Evolutionary conservation across 2,888 invertebrate species (phyloP), one percentile per base, ranked within the genome.

Genomic region (Julus scandinavius): DNA sequence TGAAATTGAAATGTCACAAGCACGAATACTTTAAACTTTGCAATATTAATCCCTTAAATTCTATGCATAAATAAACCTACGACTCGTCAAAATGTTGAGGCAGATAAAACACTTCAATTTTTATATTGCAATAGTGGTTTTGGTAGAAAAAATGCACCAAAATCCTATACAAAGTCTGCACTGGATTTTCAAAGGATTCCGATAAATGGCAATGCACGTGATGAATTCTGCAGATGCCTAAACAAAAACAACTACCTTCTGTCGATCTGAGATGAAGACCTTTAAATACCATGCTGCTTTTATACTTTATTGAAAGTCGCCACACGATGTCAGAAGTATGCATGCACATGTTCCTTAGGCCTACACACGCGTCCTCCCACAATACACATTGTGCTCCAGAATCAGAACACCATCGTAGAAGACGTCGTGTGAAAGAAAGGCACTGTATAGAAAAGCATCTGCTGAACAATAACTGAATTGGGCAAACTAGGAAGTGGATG

Each of bases 291-390:
- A 72, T 29, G 54, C 20, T 20, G 0, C 29, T 29, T 29, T 29
- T 72, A 72, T 72, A 20, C 29, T 20, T 29, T 20, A 72, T 29
- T 72, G 72, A 72, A 20, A 72, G 72, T 72, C 11, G 72, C 72
- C 72, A 20, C 72, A 72, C 29, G 72, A 20, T 72, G 72, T n/a
- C 63, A 63, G 63, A 11, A 72, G 72, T 29, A 72, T 45, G 45
- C 72, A 72, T 45, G 45, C 72, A 72, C 72, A 72, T 72, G 72
- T 72, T 20, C 72, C 63, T n/a, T 72, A 72, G 72, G 72, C 20
- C 72, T 72, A 20, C 72, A 29, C 72, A 72, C 72, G 72, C 72
- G 72, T 72, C 72, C 72, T 72, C 72, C 72, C 72, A 72, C 72
- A 72, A 72, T 72, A 29, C 29, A 9, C 7, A 72, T 72, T 72